Evolutionary conservation across 1,140 invertebrate species (phyloP).

Genomic region (Drosophila pachea): DNA sequence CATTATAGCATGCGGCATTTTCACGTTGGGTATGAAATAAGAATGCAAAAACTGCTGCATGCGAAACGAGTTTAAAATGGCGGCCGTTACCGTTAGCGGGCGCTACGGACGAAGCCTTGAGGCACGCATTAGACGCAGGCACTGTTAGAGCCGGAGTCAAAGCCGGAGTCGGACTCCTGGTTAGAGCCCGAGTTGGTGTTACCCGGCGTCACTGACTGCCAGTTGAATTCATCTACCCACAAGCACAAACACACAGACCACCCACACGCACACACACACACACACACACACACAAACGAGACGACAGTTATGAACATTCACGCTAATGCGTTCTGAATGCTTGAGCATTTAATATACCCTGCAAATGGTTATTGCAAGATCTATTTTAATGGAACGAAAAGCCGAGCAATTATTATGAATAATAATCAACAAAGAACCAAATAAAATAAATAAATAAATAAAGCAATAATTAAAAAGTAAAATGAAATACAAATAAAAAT

Average conservation of each 20-base stretch:
- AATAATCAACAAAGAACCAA: too few relatives aligned
- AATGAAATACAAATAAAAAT: too few relatives aligned
- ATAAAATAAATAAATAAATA: too few relatives aligned
- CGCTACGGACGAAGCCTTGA: slow-evolving; percentile 57
- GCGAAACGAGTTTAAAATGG: slow-evolving; percentile 75
- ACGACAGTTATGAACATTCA: slow-evolving; percentile 71
- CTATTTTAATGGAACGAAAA: not conserved
- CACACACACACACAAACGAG: slow-evolving; percentile 26
- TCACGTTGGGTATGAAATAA: slow-evolving; percentile 59
- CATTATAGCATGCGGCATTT: slow-evolving; percentile 71
- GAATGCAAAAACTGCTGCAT: slow-evolving; percentile 59
- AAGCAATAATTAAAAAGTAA: too few relatives aligned
- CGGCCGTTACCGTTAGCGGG: slow-evolving; percentile 62
- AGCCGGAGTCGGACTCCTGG: slow-evolving; percentile 15
- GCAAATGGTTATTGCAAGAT: not conserved
- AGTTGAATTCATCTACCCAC: slow-evolving; percentile 44
- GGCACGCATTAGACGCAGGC: slow-evolving; percentile 65
- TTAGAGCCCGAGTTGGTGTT: slow-evolving; percentile 3
- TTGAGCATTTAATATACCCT: slow-evolving; percentile 50
- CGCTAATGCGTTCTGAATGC: slow-evolving; percentile 73
- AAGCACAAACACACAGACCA: not conserved
- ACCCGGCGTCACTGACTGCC: slow-evolving; percentile 11
- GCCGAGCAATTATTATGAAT: too few relatives aligned
- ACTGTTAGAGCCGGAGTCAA: slow-evolving; percentile 26
- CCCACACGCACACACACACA: not conserved